Evolutionary conservation across 2,113 vertebrate species (phyloP), one percentile per base, ranked within the genome.

Genomic region (Murina feae): DNA sequence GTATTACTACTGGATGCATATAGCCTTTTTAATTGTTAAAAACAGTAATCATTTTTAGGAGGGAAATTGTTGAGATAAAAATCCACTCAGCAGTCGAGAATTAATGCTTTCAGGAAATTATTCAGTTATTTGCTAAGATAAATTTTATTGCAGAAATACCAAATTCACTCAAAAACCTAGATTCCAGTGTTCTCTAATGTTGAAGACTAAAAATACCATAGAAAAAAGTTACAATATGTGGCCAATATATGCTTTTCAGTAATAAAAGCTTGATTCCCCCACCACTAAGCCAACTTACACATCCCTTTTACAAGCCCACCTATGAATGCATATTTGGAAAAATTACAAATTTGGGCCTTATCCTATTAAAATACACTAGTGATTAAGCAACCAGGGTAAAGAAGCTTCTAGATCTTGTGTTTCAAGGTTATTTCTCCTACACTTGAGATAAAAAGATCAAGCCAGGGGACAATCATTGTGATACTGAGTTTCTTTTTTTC

Each of bases 71-170:
- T 90, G 53, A 88, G 53, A 88, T 87, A 68, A 93, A 95, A 90
- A 42, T 21, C 51, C 10, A 66, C 42, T 53, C 9, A 58, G 88
- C 32, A 86, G 30, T 71, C 86, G 66, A 87, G 72, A 90, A 95
- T 87, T 82, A 89, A 88, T 69, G 23, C 42, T 82, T 90, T 81
- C 18, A 74, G 76, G 39, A 93, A 96, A 90, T 92, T 60, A 91
- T 65, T 96, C 84, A 91, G 92, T 91, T 88, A 93, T 66, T 90
- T 96, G 85, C 42, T 83, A 75, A 90, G 83, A 93, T 90, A 93
- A 87, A 86, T 68, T 91, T 74, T 91, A 90, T 63, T 91, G 68
- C 7, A 51, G 14, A 94, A 96, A 86, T 90, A 82, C 87, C 94
- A 94, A 72, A 86, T 78, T 88, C 20, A 21, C 71, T 49, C 51